phyloP scores from a whole-genome alignment of 2,888 invertebrate species.

The Noctua pronuba region DNA sequence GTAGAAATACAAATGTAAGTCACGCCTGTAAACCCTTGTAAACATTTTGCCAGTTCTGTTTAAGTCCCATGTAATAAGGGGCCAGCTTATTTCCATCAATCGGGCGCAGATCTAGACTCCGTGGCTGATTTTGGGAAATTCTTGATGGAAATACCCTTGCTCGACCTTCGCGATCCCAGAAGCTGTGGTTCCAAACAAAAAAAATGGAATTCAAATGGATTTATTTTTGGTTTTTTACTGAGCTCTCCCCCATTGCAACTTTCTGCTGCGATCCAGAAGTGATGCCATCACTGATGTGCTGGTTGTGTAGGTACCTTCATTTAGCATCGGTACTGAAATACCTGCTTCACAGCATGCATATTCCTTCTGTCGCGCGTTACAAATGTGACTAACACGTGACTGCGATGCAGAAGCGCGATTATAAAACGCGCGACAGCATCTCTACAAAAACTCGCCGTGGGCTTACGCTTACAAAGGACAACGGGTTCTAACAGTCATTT shows the following conservation, averaged over 20 bases:
- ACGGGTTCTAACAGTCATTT: constrained; percentile 8
- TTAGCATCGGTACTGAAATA: background rate
- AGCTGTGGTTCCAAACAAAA: background rate
- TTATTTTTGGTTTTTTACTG: background rate
- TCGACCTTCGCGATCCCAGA: background rate
- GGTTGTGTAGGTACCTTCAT: background rate
- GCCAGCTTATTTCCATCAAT: background rate
- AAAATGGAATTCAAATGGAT: background rate
- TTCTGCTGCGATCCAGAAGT: background rate
- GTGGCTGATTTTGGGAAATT: background rate
- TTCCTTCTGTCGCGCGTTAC: background rate
- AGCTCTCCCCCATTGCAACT: background rate
- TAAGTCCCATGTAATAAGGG: background rate
- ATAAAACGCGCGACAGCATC: background rate
- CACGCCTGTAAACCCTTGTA: background rate
- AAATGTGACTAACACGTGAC: background rate
- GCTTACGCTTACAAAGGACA: background rate
- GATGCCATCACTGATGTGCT: background rate
- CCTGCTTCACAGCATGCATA: no score
- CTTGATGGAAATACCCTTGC: background rate
- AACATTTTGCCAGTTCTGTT: background rate
- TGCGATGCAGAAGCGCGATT: background rate
- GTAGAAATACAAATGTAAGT: background rate
- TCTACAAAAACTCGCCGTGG: background rate
- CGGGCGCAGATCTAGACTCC: no score